Evolutionary conservation across 2,888 invertebrate species (phyloP), one percentile per base, ranked within the genome.

Genomic region (Cotesia congregata): DNA sequence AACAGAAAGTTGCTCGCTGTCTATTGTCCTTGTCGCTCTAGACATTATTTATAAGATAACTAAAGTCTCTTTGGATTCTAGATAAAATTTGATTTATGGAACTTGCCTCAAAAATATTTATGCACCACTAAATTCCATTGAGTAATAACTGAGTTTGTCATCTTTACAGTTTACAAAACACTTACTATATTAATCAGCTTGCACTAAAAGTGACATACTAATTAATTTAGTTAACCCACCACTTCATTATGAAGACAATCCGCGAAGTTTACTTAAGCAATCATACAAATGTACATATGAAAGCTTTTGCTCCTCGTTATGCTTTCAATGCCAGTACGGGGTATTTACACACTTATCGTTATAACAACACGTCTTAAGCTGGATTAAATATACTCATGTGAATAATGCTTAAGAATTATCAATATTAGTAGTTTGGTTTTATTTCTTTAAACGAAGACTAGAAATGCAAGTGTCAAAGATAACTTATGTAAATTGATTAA

Each of bases 361-460:
- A 83, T 82, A 86, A 84, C 82, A 82, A 78, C 80, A 86, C 85
- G 82, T 86, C 85, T 82, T 79, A 83, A 85, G 83, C 83, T 84
- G 82, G 82, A 83, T 87, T 84, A 83, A 76, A 79, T 61, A 72
- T 50, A 62, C 39, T 65, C 69, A 30, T 39, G n/a, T 20, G 38
- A 73, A 67, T 50, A 73, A 67, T 38, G 59, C 64, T 65, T 50
- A n/a, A 50, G 50, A 30, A 73, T 50, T 67, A 50, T 67, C n/a
- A 72, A 41, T 60, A 30, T 71, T 60, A 71, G 60, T 41, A 20
- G 17, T 41, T 69, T 0, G n/a, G 20, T 5, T n/a, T 6, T 62
- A 67, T 20, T 4, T 17, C 3, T 30, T 30, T 30, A 30, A 30
- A 30, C 2, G 0, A 30, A 30, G 30, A 30, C 30, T 30, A 30